Conservation (phyloP, 64 coral and sea anemone species). For the Hydrozoanthus tunicans region DNA sequence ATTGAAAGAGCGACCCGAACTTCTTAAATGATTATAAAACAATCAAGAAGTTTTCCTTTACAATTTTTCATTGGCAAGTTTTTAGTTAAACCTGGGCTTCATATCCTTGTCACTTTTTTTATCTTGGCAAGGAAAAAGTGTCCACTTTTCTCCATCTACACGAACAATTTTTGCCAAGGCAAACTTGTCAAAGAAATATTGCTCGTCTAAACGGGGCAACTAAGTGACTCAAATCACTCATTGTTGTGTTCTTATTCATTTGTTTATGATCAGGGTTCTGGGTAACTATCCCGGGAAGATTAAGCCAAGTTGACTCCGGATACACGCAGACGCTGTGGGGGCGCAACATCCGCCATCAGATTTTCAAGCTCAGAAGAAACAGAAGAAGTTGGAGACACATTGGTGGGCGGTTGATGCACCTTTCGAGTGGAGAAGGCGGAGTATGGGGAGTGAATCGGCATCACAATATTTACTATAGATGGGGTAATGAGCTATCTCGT, state of each 20-base stretch:
- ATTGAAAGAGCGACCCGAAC: too few relatives aligned
- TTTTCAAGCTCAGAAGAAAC: conserved; percentile 6
- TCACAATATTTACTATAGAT: conserved; percentile 7
- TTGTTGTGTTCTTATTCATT: neutral
- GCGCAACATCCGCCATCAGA: neutral
- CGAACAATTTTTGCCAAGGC: too few relatives aligned
- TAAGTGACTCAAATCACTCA: too few relatives aligned
- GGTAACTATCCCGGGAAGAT: neutral
- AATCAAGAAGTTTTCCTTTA: too few relatives aligned
- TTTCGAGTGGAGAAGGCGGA: conserved; percentile 17
- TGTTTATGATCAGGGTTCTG: neutral
- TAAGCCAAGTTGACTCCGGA: conserved; percentile 11
- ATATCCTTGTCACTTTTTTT: too few relatives aligned
- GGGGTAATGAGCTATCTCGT: neutral
- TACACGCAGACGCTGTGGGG: conserved; percentile 15
- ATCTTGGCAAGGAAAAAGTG: too few relatives aligned
- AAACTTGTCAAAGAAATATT: too few relatives aligned
- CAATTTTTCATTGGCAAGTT: too few relatives aligned
- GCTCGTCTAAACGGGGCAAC: too few relatives aligned
- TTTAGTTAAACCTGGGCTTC: too few relatives aligned
- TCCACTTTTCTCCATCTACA: too few relatives aligned
- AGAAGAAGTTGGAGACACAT: conserved; percentile 8
- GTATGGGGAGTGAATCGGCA: neutral
- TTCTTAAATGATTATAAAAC: too few relatives aligned
- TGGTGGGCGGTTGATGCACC: neutral